These are phyloP conservation scores for Montipora capricornis DNA, from an alignment of 64 coral and sea anemone species.

Conservation along the genomic window DNA sequence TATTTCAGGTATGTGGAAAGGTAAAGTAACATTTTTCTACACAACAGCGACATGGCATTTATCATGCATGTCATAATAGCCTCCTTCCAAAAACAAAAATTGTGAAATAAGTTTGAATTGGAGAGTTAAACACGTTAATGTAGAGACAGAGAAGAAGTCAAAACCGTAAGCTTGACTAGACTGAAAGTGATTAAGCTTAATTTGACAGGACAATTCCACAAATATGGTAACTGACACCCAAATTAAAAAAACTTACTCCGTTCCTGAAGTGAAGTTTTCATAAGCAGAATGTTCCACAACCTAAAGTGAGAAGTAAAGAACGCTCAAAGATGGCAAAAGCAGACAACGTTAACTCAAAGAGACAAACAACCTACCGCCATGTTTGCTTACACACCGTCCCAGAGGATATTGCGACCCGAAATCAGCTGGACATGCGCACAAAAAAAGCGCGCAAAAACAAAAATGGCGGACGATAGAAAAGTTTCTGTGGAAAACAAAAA, in stretches of 20 bases:
- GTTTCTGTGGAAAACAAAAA: slow-evolving; percentile 52
- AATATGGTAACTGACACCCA: neutral
- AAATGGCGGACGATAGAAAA: slow-evolving; percentile 90
- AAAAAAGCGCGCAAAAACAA: slow-evolving; percentile 84
- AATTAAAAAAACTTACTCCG: slow-evolving; percentile 13
- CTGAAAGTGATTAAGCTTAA: no score
- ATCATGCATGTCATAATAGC: no score
- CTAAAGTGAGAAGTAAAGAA: neutral
- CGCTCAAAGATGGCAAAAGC: neutral
- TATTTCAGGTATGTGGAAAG: no score
- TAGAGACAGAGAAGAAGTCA: no score
- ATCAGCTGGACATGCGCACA: slow-evolving; percentile 71
- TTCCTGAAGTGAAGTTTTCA: neutral
- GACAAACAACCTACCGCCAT: slow-evolving; percentile 57
- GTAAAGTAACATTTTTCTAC: no score
- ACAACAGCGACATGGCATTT: no score
- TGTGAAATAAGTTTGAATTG: no score
- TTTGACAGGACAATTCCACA: neutral
- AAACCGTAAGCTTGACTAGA: no score
- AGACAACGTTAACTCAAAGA: neutral
- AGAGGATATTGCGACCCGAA: neutral
- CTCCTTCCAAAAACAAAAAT: no score
- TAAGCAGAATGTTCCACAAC: neutral
- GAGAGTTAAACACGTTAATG: no score
- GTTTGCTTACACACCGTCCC: slow-evolving; percentile 21